phyloP scores from a whole-genome alignment of 1,140 invertebrate species.

The Drosophila persimilis region DNA sequence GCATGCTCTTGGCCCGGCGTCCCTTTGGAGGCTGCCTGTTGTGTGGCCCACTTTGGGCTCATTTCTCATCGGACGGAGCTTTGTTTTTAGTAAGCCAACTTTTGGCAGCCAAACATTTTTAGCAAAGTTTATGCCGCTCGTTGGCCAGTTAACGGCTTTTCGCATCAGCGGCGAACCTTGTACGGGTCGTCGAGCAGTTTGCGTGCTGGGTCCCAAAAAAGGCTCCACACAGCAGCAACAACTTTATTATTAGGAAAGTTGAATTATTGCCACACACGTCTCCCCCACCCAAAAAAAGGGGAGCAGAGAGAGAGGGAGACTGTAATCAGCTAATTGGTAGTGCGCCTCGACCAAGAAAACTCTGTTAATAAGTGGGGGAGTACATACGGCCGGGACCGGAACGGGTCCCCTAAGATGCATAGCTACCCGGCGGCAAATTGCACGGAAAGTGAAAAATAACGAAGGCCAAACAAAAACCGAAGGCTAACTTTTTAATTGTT shows the following conservation, averaged over 20 bases:
- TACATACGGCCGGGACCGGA: conserved; percentile 5
- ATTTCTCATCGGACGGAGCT: conserved; percentile 66
- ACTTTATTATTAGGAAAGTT: conserved; percentile 68
- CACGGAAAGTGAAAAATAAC: conserved; percentile 44
- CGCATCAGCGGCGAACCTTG: conserved; percentile 52
- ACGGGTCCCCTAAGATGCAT: conserved; percentile 18
- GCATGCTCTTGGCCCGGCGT: neutral
- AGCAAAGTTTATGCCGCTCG: conserved; percentile 60
- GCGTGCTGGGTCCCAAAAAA: conserved; percentile 37
- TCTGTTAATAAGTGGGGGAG: conserved; percentile 45
- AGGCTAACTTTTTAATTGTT: conserved; percentile 74
- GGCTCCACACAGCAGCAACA: conserved; percentile 30
- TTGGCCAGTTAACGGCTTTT: conserved; percentile 74
- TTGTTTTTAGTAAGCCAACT: conserved; percentile 67
- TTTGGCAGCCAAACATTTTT: conserved; percentile 65
- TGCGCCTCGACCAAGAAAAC: conserved; percentile 16
- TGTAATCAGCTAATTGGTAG: conserved; percentile 58
- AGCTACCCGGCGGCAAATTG: conserved; percentile 11
- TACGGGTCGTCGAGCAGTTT: conserved; percentile 41
- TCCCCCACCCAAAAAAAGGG: neutral
- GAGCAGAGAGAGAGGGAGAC: neutral
- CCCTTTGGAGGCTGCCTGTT: conserved; percentile 20
- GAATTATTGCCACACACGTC: conserved; percentile 32
- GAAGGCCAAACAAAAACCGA: conserved; percentile 33
- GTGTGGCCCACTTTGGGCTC: conserved; percentile 63